These are phyloP conservation scores for Schizotus pectinicornis DNA, from an alignment of 2,888 invertebrate species.

Conservation along the genomic window DNA sequence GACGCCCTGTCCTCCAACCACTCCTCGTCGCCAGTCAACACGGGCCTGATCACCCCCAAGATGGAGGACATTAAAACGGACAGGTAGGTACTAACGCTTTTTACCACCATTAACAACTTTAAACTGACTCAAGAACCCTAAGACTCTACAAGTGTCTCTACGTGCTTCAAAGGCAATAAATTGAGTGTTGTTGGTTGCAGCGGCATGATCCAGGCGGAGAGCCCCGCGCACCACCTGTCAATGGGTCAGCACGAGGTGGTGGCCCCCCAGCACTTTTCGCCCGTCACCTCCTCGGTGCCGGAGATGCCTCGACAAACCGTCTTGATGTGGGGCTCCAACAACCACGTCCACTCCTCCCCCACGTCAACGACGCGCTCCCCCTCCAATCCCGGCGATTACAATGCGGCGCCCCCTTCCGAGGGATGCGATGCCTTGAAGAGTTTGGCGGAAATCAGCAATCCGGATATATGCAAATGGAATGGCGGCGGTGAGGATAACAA, in stretches of 20 bases:
- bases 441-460: constrained; percentile 52
- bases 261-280: constrained; percentile 55
- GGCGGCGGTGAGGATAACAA: constrained; percentile 45
- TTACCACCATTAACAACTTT: constrained; percentile 41
- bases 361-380: constrained; percentile 50
- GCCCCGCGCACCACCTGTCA: constrained; percentile 39
- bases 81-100: constrained; percentile 16
- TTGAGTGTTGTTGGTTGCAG: constrained; percentile 8
- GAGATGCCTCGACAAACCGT: constrained; percentile 85
- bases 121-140: no score
- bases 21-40: constrained; percentile 68
- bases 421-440: constrained; percentile 51
- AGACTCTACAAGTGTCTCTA: constrained; percentile 9
- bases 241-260: constrained; percentile 43
- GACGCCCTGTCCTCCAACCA: constrained; percentile 66
- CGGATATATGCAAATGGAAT: constrained; percentile 56
- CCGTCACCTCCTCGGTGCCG: constrained; percentile 46
- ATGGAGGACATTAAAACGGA: constrained; percentile 67
- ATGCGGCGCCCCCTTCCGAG: constrained; percentile 25
- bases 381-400: constrained; percentile 37
- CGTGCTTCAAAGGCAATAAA: constrained; percentile 41
- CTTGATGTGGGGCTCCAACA: constrained; percentile 83
- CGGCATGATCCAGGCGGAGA: constrained; percentile 37
- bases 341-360: constrained; percentile 42
- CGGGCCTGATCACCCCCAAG: constrained; percentile 65